A percentile compares a stretch with the other conserved stretches of the same genome.
Conservation (phyloP, 2,888 invertebrate genomes). For the Congeria kusceri region DNA sequence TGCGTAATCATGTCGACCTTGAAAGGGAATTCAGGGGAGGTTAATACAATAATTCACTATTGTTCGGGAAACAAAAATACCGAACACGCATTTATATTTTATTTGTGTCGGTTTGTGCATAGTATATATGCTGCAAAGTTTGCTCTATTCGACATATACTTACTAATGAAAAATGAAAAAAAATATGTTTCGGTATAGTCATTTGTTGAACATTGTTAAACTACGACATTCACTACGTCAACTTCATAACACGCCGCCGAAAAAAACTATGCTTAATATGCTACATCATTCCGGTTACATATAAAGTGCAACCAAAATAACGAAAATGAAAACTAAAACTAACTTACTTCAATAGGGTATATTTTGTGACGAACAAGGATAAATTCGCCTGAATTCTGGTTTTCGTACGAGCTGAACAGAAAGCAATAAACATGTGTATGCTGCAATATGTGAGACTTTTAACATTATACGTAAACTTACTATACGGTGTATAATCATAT, state of each 20-base stretch:
- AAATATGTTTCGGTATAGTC: not conserved
- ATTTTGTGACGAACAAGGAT: constrained; percentile 25
- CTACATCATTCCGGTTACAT: not conserved
- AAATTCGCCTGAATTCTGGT: constrained; percentile 19
- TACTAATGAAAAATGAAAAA: not conserved
- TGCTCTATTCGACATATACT: not conserved
- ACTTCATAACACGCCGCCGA: not conserved
- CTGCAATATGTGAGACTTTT: too few relatives aligned
- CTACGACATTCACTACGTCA: too few relatives aligned
- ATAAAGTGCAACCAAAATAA: not conserved
- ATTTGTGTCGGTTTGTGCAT: too few relatives aligned
- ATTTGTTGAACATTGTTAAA: too few relatives aligned
- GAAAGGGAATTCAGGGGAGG: not conserved
- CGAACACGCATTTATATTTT: too few relatives aligned
- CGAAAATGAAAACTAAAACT: too few relatives aligned
- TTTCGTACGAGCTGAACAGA: constrained; percentile 16
- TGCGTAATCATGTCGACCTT: not conserved
- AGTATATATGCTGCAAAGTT: too few relatives aligned
- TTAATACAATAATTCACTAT: too few relatives aligned
- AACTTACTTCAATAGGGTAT: constrained; percentile 29
- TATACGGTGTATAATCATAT: too few relatives aligned
- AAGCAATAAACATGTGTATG: too few relatives aligned
- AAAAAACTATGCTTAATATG: not conserved
- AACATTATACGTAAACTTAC: too few relatives aligned
- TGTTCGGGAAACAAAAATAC: too few relatives aligned